These are phyloP conservation scores for Agrilus cyanescens DNA, from an alignment of 2,888 invertebrate genomes.

Conservation along the genomic window DNA sequence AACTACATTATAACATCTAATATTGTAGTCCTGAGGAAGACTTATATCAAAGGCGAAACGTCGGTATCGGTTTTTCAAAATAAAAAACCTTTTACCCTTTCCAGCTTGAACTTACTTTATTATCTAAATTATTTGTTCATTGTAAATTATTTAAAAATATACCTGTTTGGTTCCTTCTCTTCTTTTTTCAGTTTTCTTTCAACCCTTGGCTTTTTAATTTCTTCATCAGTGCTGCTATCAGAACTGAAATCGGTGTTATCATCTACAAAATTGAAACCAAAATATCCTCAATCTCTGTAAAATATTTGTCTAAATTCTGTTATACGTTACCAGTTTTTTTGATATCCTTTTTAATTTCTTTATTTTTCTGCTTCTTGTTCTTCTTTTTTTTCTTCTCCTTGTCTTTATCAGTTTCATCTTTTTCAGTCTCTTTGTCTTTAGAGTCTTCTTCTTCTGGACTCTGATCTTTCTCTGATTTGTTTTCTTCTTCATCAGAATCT, in stretches of 20 bases:
- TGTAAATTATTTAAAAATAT: too few relatives aligned
- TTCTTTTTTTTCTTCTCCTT: slow-evolving; percentile 55
- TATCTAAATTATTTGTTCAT: too few relatives aligned
- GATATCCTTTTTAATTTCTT: slow-evolving; percentile 41
- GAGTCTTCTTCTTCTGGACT: slow-evolving; percentile 55
- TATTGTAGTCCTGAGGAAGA: too few relatives aligned
- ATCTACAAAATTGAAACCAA: slow-evolving; percentile 33
- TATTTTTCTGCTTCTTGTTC: slow-evolving; percentile 44
- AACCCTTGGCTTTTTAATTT: slow-evolving; percentile 47
- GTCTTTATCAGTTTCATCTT: slow-evolving; percentile 36
- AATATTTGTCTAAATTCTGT: slow-evolving; percentile 5
- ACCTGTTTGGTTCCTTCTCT: slow-evolving; percentile 32
- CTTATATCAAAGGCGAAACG: too few relatives aligned
- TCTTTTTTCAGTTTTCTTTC: slow-evolving; percentile 36
- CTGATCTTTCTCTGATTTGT: slow-evolving; percentile 61
- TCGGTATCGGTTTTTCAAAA: too few relatives aligned
- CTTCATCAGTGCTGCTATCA: slow-evolving; percentile 57
- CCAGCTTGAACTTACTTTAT: too few relatives aligned
- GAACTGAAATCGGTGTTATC: slow-evolving; percentile 62
- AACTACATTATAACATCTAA: too few relatives aligned
- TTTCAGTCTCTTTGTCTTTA: slow-evolving; percentile 58
- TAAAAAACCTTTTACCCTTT: too few relatives aligned
- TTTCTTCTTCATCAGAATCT: slow-evolving; percentile 74
- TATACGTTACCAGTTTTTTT: slow-evolving; percentile 41
- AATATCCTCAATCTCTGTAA: neutral